Conservation (phyloP, 2,888 invertebrate genomes). For the Cerceris rybyensis region DNA sequence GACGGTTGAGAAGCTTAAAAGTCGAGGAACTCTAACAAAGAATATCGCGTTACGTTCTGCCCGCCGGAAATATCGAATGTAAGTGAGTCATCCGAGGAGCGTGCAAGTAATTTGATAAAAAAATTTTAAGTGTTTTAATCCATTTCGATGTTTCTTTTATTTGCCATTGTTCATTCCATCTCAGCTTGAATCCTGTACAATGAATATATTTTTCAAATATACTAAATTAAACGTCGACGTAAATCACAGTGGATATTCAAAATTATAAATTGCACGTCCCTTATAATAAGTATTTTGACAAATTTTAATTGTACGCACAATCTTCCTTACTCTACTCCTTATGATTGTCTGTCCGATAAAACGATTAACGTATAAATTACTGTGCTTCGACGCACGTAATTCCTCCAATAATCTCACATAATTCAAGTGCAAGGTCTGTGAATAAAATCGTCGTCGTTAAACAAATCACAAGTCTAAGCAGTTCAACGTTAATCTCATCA, state of each 20-base stretch:
- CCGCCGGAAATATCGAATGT: conserved; percentile 41
- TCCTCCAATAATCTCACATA: background rate
- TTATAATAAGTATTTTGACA: too few relatives aligned
- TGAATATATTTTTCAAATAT: too few relatives aligned
- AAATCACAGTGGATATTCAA: too few relatives aligned
- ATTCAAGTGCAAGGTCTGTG: conserved; percentile 5
- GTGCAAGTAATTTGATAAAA: conserved; percentile 6
- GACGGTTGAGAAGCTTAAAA: conserved; percentile 1
- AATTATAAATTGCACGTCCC: too few relatives aligned
- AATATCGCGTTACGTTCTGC: conserved; percentile 42
- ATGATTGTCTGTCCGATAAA: conserved; percentile 23
- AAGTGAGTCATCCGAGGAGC: conserved; percentile 22
- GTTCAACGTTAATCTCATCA: too few relatives aligned
- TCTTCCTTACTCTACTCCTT: too few relatives aligned
- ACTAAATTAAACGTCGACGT: too few relatives aligned
- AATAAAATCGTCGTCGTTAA: background rate
- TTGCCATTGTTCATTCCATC: conserved; percentile 16
- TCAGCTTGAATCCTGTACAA: background rate
- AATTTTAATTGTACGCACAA: too few relatives aligned
- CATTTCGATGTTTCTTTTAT: background rate
- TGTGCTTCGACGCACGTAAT: conserved; percentile 12
- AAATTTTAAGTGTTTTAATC: background rate
- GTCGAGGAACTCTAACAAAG: conserved; percentile 4
- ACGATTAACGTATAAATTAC: conserved; percentile 9
- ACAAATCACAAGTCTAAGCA: too few relatives aligned